Conservation (phyloP, 2,888 invertebrate species). For the Anthrax anthrax region DNA sequence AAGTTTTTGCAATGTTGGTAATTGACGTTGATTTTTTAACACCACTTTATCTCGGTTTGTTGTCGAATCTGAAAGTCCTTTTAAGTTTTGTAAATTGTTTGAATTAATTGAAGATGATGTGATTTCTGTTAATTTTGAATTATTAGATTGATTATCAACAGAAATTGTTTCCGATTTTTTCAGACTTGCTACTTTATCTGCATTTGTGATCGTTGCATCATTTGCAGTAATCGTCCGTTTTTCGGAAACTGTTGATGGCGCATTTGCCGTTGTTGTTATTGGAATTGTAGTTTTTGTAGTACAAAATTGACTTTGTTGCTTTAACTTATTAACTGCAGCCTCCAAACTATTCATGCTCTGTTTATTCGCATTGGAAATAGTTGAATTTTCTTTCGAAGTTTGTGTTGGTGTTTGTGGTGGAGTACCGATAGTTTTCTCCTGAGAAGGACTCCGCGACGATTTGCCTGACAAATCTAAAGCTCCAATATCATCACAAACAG, state of each 20-base stretch:
- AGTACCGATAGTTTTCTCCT: constrained; percentile 11
- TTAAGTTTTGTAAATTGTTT: constrained; percentile 37
- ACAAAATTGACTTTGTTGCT: constrained; percentile 18
- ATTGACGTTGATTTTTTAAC: constrained; percentile 6
- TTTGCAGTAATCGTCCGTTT: background rate
- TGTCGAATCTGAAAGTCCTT: constrained; percentile 37
- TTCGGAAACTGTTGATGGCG: background rate
- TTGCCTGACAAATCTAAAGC: constrained; percentile 40
- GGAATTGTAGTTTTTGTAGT: background rate
- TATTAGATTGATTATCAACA: background rate
- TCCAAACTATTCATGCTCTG: constrained; percentile 16
- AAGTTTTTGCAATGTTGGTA: constrained; percentile 27
- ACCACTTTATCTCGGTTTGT: constrained; percentile 29
- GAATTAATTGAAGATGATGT: background rate
- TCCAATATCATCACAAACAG: constrained; percentile 37
- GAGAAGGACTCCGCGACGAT: constrained; percentile 22
- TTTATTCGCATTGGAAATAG: constrained; percentile 3
- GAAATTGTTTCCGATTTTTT: background rate
- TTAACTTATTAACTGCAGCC: constrained; percentile 30
- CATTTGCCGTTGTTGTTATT: too few relatives aligned
- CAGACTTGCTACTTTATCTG: background rate
- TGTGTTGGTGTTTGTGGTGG: constrained; percentile 11
- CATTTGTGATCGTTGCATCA: background rate
- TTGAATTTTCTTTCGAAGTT: constrained; percentile 6
- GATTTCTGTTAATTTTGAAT: background rate